A percentile compares a stretch with the other conserved stretches of the same genome.
Conservation (phyloP, 2,797 vertebrate species). For the Darevskia mixta region DNA sequence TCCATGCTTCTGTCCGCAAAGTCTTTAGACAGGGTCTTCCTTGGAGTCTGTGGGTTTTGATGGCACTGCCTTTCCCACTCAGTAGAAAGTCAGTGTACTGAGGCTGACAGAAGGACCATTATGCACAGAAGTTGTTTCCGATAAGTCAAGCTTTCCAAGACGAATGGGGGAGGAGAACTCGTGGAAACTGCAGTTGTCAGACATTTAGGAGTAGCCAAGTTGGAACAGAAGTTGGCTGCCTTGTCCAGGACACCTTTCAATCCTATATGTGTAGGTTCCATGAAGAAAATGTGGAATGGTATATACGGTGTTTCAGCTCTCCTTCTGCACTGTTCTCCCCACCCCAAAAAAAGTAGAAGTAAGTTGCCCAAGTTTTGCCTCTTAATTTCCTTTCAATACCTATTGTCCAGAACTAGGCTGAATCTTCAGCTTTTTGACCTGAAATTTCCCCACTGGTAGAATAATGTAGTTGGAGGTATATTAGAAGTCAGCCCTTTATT, state of each 20-base stretch:
- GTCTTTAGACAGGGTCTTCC: not conserved
- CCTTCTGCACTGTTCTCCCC: not conserved
- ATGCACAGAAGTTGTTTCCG: not conserved
- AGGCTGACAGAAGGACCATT: not conserved
- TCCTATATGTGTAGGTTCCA: not conserved
- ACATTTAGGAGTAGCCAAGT: not conserved
- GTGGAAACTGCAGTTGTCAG: constrained; percentile 1
- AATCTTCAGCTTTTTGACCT: not conserved
- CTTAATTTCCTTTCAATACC: not conserved
- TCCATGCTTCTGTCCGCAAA: not conserved
- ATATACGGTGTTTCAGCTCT: not conserved
- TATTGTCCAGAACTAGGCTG: not conserved
- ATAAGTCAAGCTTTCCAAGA: constrained; percentile 8
- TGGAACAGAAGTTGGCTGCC: constrained; percentile 1
- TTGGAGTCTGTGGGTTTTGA: not conserved
- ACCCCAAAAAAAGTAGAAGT: not conserved
- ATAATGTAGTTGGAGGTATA: not conserved
- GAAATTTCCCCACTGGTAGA: not conserved
- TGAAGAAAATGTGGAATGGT: not conserved
- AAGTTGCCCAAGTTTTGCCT: not conserved
- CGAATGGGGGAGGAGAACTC: not conserved
- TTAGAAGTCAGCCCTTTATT: no score
- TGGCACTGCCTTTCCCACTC: not conserved
- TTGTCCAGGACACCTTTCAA: not conserved
- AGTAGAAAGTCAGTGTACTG: not conserved